phyloP scores from a whole-genome alignment of 2,113 vertebrate genomes.

The Cynopterus brachyotis region DNA sequence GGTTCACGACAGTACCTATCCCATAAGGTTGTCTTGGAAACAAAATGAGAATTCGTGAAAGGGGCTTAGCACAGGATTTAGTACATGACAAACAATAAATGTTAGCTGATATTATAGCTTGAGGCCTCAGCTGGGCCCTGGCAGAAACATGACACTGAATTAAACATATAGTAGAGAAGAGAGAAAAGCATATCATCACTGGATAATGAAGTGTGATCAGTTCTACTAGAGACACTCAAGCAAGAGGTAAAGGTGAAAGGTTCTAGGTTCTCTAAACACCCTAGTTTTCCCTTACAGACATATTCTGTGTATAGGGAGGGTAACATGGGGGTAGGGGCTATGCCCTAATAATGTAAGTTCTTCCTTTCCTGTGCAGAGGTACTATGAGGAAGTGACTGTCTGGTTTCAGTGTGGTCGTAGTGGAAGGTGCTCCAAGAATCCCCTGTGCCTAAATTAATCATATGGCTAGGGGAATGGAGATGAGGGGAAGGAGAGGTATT shows the following conservation, averaged over 20 bases:
- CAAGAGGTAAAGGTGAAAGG: background rate
- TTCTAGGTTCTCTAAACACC: background rate
- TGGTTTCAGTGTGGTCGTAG: background rate
- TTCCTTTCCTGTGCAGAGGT: background rate
- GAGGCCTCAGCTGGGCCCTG: background rate
- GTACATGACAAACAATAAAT: background rate
- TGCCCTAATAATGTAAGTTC: background rate
- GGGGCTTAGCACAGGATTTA: background rate
- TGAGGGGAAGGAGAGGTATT: background rate
- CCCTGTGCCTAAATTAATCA: background rate
- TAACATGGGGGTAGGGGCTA: background rate
- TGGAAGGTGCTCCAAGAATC: background rate
- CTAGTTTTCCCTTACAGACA: background rate
- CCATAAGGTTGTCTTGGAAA: background rate
- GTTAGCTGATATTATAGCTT: background rate
- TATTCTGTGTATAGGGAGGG: background rate
- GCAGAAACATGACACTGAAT: constrained; percentile 10
- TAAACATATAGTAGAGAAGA: background rate
- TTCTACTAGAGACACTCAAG: background rate
- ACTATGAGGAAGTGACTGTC: background rate
- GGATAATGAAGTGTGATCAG: background rate
- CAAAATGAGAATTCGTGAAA: background rate
- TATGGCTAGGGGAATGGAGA: background rate
- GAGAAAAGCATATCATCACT: background rate
- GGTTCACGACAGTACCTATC: background rate